A percentile compares a stretch with the other conserved stretches of the same genome.
Conservation (phyloP, 1,140 invertebrate genomes). For the Liolophura sinensis region DNA sequence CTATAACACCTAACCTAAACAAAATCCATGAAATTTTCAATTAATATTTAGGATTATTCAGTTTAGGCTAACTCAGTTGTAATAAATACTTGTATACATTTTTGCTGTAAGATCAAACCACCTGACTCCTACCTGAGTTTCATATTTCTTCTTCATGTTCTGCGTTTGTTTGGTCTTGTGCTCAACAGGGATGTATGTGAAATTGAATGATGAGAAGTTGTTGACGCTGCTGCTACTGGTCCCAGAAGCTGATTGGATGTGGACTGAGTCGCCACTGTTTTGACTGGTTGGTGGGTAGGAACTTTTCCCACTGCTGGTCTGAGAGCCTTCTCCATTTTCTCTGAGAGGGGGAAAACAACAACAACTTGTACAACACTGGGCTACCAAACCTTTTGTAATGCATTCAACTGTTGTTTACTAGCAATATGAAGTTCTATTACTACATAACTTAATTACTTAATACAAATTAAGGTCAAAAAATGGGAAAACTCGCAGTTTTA, state of each 20-base stretch:
- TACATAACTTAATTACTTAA: too few species aligned
- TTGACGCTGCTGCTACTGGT: slow-evolving; percentile 15
- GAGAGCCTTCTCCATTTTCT: not conserved
- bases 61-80: not conserved
- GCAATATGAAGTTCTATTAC: slow-evolving; percentile 2
- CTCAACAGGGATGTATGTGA: slow-evolving; percentile 29
- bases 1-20: not conserved
- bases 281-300: slow-evolving; percentile 13
- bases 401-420: slow-evolving; percentile 7
- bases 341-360: too few species aligned
- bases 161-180: slow-evolving; percentile 22
- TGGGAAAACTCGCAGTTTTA: too few species aligned
- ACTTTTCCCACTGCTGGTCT: not conserved
- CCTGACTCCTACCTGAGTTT: slow-evolving; percentile 27
- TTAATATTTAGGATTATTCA: not conserved
- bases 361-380: too few species aligned
- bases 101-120: not conserved
- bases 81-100: not conserved
- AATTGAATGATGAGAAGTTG: not conserved
- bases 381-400: too few species aligned
- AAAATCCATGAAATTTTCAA: not conserved
- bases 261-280: not conserved
- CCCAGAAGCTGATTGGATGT: slow-evolving; percentile 9
- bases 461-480: too few species aligned
- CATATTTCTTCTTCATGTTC: slow-evolving; percentile 26